Evolutionary conservation across 2,888 invertebrate species (phyloP), one percentile per base, ranked within the genome.

Genomic region (Agrotis exclamationis): DNA sequence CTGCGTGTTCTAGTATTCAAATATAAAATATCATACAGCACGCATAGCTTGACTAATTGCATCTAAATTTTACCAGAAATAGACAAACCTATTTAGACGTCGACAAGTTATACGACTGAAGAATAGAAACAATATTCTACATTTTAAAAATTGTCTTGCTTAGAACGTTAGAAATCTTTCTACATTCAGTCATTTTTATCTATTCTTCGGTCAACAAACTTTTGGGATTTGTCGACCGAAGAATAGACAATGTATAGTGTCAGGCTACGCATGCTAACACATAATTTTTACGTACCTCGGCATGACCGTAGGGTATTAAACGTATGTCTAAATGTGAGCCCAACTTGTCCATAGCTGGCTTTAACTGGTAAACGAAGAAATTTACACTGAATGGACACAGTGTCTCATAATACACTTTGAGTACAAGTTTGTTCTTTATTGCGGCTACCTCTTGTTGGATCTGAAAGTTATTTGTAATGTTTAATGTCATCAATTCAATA

Each of bases 291-390:
- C 77, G 72, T 92, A 97, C 97, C 95, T 95, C 94, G 5, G 98
- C 98, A 94, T 98, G 98, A 69, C 98, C 98, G 91, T 98, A 98
- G 54, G 98, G 98, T 80, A 98, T 94, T 72, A 98, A 95, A 84
- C 97, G 96, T n/a, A 98, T 89, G 70, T 97, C 95, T 80, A 98
- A 93, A 84, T 97, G 93, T 53, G 97, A 91, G 47, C 96, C 93
- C 28, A 97, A 95, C 77, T 93, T 95, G 78, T 97, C 94, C 86
- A 96, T 97, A 0, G 97, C 96, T 6, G 98, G 97, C 57, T 96
- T 88, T 53, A 98, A 91, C 87, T 98, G 98, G 78, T 97, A 96
- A 0, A 96, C 91, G 70, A 98, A 96, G 88, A 98, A 98, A 86
- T 97, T 96, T 74, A 97, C 97, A 1, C 98, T 98, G 87, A 98